These are phyloP conservation scores for Lynx canadensis DNA, from an alignment of 2,113 vertebrate genomes.

Conservation along the genomic window DNA sequence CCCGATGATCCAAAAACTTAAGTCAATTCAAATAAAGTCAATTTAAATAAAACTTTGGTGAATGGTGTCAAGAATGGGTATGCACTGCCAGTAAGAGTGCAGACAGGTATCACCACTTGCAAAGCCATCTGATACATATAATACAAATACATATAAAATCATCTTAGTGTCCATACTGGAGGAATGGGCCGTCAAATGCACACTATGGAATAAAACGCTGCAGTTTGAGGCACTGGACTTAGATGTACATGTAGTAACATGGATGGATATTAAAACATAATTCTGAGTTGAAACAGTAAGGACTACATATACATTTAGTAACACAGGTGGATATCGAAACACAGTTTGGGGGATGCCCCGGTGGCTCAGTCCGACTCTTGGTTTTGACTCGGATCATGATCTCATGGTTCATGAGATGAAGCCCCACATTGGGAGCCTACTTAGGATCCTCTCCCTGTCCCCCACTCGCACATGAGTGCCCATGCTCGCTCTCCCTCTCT, in stretches of 20 bases:
- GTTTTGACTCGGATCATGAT: too few relatives aligned
- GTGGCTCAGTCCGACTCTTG: too few relatives aligned
- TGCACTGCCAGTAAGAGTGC: background rate
- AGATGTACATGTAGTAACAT: background rate
- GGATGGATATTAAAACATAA: background rate
- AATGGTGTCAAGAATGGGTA: background rate
- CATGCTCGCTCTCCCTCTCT: too few relatives aligned
- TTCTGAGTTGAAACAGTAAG: background rate
- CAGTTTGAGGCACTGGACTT: background rate
- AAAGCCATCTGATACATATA: background rate
- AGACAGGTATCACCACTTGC: background rate
- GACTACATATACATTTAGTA: too few relatives aligned
- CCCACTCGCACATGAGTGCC: too few relatives aligned
- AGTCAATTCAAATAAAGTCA: background rate
- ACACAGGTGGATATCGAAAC: too few relatives aligned
- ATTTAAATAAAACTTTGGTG: slow-evolving; percentile 31
- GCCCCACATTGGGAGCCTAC: too few relatives aligned
- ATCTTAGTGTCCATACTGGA: background rate
- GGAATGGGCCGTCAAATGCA: background rate
- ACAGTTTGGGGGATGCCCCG: too few relatives aligned
- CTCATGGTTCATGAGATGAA: too few relatives aligned
- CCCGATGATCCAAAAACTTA: background rate
- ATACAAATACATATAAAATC: background rate
- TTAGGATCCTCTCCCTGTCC: too few relatives aligned
- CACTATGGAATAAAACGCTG: background rate